phyloP scores from a whole-genome alignment of 1,140 invertebrate species.

The Diabrotica undecimpunctata region DNA sequence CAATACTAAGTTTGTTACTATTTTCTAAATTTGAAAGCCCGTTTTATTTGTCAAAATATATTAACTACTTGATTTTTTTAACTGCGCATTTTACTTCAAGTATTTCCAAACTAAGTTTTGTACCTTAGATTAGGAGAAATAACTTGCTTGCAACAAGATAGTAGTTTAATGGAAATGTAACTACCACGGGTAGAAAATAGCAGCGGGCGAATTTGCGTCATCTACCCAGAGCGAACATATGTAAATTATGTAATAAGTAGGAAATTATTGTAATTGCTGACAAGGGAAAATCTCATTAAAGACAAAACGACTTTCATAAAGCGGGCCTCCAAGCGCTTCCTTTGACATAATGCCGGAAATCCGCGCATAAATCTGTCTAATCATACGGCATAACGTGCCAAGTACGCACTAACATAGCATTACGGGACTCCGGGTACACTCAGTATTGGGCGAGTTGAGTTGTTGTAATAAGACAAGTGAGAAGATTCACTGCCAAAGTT shows the following conservation, averaged over 20 bases:
- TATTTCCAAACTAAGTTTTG: too few species aligned
- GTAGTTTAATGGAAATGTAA: not conserved
- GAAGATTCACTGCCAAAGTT: conserved; percentile 44
- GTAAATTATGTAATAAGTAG: conserved; percentile 35
- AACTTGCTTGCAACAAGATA: not conserved
- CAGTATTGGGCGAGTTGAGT: conserved; percentile 25
- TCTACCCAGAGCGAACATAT: conserved; percentile 26
- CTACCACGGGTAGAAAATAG: not conserved
- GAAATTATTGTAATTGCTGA: conserved; percentile 34
- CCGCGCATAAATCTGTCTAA: conserved; percentile 46
- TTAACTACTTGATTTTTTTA: too few species aligned
- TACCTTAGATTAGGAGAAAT: too few species aligned
- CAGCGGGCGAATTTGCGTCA: not conserved
- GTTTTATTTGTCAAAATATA: too few species aligned
- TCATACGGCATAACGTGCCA: conserved; percentile 44
- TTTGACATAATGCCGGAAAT: conserved; percentile 41
- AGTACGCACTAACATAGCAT: conserved; percentile 43
- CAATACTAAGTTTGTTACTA: too few species aligned
- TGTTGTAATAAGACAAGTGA: conserved; percentile 38
- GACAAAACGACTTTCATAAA: conserved; percentile 30
- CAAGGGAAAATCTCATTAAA: conserved; percentile 35
- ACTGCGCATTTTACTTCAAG: too few species aligned
- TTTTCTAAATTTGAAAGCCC: too few species aligned
- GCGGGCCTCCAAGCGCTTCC: conserved; percentile 29
- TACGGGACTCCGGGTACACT: conserved; percentile 34